Percentiles rank a stretch among this genome's conserved stretches.
Conservation (phyloP, 2,797 vertebrate genomes). For the Clarias fuscus region DNA sequence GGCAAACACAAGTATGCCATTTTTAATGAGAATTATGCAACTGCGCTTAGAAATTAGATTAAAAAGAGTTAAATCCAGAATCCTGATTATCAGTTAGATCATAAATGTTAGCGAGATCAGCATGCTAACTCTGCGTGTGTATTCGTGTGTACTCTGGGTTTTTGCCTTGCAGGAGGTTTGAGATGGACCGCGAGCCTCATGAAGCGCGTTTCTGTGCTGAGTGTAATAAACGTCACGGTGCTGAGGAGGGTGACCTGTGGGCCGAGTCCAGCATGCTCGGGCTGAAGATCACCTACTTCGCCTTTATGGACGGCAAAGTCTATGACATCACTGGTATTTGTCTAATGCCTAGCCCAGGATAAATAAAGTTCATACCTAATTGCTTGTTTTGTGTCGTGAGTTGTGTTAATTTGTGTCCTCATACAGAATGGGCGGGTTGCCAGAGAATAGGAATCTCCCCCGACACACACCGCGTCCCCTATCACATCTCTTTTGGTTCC, state of each 20-base stretch:
- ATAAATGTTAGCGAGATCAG: not conserved
- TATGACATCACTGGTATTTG: conserved; percentile 90
- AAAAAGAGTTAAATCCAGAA: not conserved
- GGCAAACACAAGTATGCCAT: conserved; percentile 88
- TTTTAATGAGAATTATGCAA: not conserved
- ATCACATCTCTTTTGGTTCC: conserved; percentile 93
- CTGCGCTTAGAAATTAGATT: not conserved
- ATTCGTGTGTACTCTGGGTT: not conserved
- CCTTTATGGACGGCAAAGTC: conserved; percentile 90
- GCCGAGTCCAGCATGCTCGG: conserved; percentile 94
- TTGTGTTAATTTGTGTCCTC: conserved; percentile 19
- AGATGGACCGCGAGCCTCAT: conserved; percentile 87
- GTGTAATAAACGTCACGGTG: conserved; percentile 84
- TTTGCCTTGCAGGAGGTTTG: conserved; percentile 80
- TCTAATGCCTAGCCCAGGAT: not conserved
- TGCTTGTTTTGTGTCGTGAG: not conserved
- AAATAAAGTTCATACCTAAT: not conserved
- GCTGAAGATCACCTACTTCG: conserved; percentile 91
- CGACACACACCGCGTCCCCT: conserved; percentile 90
- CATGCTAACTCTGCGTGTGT: not conserved
- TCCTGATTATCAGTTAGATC: not conserved
- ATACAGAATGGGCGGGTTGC: conserved; percentile 92
- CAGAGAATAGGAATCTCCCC: conserved; percentile 90
- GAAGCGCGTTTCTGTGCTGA: conserved; percentile 89
- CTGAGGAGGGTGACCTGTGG: conserved; percentile 93